Evolutionary conservation across 2,113 vertebrate species (phyloP).

Genomic region (Psilopogon haemacephalus): DNA sequence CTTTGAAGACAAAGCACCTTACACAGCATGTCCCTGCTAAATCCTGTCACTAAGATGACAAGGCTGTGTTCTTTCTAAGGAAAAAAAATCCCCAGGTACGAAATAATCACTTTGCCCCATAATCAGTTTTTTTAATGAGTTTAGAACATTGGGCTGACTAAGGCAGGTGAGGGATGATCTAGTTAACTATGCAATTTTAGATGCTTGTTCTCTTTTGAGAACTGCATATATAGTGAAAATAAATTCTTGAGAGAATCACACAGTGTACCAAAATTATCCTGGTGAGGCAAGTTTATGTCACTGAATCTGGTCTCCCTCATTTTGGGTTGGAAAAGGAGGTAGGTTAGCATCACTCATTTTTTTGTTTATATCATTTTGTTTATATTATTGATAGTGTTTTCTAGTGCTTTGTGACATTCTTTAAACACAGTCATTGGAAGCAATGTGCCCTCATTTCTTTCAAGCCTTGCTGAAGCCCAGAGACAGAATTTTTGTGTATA

Average conservation of each 20-base stretch:
- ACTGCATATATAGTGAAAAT: not conserved
- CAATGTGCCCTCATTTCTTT: constrained; percentile 15
- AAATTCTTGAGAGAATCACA: not conserved
- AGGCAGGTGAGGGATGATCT: not conserved
- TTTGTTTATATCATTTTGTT: not conserved
- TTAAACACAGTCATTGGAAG: constrained; percentile 35
- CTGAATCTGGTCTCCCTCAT: not conserved
- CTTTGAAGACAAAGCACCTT: not conserved
- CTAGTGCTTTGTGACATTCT: not conserved
- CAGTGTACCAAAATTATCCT: not conserved
- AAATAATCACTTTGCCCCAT: not conserved
- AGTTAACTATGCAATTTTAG: not conserved
- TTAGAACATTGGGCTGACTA: not conserved
- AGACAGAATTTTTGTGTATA: not conserved
- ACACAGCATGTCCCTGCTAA: fast-evolving
- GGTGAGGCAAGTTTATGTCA: not conserved
- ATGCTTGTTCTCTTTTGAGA: not conserved
- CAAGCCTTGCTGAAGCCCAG: not conserved
- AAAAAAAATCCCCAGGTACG: not conserved
- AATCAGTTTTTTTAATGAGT: not conserved
- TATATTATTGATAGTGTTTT: not conserved
- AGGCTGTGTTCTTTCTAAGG: not conserved
- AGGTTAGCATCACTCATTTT: not conserved
- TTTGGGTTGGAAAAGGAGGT: not conserved
- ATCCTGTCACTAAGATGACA: not conserved